A percentile compares a stretch with the other conserved stretches of the same genome.
These are phyloP conservation scores for Metridium senile DNA, from an alignment of 92 coral and sea anemone species.

Conservation along the genomic window DNA sequence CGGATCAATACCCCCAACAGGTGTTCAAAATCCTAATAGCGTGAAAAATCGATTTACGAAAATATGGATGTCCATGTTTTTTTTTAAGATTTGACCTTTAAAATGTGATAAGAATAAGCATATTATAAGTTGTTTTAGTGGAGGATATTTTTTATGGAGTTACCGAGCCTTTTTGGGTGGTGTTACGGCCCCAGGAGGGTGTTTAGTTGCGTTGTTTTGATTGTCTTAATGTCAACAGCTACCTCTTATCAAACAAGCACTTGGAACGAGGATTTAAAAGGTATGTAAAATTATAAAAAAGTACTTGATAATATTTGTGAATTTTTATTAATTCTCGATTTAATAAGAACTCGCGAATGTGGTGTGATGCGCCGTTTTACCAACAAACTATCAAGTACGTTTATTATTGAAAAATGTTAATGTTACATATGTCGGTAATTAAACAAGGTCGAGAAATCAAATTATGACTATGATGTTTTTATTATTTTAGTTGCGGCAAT, in stretches of 20 bases:
- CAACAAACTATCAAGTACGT: too few relatives aligned
- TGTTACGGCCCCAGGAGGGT: constrained; percentile 3
- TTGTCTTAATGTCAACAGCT: constrained; percentile 3
- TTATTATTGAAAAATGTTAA: too few relatives aligned
- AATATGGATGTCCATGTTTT: neutral
- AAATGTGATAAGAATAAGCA: neutral
- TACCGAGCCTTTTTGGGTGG: neutral
- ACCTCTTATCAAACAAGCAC: constrained; percentile 19
- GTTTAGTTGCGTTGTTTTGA: constrained; percentile 10
- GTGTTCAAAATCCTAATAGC: neutral
- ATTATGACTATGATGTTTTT: too few relatives aligned
- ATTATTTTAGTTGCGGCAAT: too few relatives aligned
- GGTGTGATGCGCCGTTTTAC: too few relatives aligned
- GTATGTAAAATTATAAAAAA: neutral
- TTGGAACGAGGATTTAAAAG: neutral
- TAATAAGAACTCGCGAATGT: too few relatives aligned
- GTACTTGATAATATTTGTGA: too few relatives aligned
- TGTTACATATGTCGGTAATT: too few relatives aligned
- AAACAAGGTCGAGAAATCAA: too few relatives aligned
- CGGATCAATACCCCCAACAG: constrained; percentile 19
- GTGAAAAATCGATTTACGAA: neutral
- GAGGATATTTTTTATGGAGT: neutral
- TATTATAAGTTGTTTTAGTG: too few relatives aligned
- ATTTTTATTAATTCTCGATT: too few relatives aligned
- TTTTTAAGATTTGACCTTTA: neutral